These are phyloP conservation scores for Acrobasis suavella DNA, from an alignment of 2,888 invertebrate species.

Conservation along the genomic window DNA sequence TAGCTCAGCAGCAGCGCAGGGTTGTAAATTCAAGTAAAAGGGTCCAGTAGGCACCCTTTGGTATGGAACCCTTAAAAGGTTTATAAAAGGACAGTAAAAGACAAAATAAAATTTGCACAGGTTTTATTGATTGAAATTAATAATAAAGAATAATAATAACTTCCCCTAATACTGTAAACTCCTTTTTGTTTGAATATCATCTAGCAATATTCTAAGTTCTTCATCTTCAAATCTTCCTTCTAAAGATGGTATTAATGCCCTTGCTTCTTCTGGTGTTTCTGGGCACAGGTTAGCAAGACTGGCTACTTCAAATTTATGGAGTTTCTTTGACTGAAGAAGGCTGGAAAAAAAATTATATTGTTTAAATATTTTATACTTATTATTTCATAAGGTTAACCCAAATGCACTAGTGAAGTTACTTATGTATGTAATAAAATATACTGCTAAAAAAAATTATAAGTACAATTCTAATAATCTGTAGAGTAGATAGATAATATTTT, in stretches of 20 bases:
- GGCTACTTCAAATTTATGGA: slow-evolving; percentile 99
- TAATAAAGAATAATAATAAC: slow-evolving; percentile 2
- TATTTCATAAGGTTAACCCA: too few relatives aligned
- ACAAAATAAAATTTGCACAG: neutral
- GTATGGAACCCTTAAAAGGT: too few relatives aligned
- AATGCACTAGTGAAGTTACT: too few relatives aligned
- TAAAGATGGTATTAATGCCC: slow-evolving; percentile 97
- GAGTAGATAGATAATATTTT: too few relatives aligned
- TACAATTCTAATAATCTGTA: too few relatives aligned
- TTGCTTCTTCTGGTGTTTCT: slow-evolving; percentile 98
- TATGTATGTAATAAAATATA: too few relatives aligned
- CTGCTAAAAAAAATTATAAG: too few relatives aligned
- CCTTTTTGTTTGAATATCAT: slow-evolving; percentile 98
- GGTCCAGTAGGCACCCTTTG: too few relatives aligned
- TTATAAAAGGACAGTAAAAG: too few relatives aligned
- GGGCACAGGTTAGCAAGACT: slow-evolving; percentile 99
- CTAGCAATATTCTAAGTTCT: slow-evolving; percentile 96
- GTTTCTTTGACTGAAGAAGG: slow-evolving; percentile 94
- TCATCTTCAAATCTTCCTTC: slow-evolving; percentile 99
- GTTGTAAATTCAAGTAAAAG: too few relatives aligned
- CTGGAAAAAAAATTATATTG: slow-evolving; percentile 74
- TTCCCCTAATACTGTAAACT: slow-evolving; percentile 94
- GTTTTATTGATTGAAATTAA: neutral
- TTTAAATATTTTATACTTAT: too few relatives aligned
- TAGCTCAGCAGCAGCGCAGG: too few relatives aligned